Base-by-base conservation (phyloP, 1,140 invertebrate genomes). In the Stegodyphus dumicola region DNA sequence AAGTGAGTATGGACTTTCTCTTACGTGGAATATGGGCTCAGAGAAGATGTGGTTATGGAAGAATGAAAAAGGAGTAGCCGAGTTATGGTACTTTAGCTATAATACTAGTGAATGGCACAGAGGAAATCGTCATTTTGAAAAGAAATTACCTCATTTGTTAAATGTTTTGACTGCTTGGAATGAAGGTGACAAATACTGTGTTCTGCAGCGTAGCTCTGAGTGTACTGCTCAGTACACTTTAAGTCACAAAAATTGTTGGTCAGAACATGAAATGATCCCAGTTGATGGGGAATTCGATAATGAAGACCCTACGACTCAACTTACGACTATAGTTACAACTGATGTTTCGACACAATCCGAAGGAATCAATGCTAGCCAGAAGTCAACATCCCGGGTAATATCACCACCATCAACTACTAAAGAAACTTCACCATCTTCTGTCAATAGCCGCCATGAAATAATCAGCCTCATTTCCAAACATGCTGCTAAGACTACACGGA, bases 31-130 rank as follows among this genome's bases (percentile, higher is more conserved):
- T 15, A 15, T 76, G 51, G 81, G 66, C 2, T 56, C 73, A 7
- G 81, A 84, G 7, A 65, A 60, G 7, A 17, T 84, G 65, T 84
- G 81, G 81, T 13, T 84, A 51, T 84, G 81, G 81, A 66, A 52
- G 49, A 17, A 67, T n/a, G 71, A 76, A 6, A 75, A 83, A 53
- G 73, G 73, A 5, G n/a, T 54, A 0, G 64, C 17, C 4, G 73
- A 84, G 17, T 17, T 84, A 0, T 84, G 81, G 81, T 54, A 64
- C 0, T 84, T 76, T 7, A 73, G 54, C 13, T 69, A 69, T n/a
- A 84, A 54, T 6, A 76, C 52, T 6, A 52, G 7, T 5, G 48
- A 54, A 6, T 84, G 81, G 81, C 6, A 67, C 7, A 77, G 52
- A 18, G 81, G 73, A 15, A 67, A 60, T 75, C 17, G 74, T 9